These are phyloP conservation scores for Zophobas morio DNA, from an alignment of 1,140 invertebrate species.

Conservation along the genomic window DNA sequence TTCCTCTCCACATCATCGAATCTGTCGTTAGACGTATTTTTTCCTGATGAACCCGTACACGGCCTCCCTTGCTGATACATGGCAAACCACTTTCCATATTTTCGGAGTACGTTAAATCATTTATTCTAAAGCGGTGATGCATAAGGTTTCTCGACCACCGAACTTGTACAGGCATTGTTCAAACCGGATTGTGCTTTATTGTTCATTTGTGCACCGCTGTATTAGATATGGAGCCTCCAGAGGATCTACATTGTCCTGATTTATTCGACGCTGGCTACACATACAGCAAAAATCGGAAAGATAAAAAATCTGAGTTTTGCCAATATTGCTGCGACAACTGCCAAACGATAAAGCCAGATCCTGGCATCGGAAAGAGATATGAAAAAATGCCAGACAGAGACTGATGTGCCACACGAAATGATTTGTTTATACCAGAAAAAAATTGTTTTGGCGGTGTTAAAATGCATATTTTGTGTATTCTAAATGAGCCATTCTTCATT, in stretches of 20 bases:
- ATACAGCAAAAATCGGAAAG: background rate
- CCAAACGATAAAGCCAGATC: background rate
- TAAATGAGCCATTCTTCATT: too few species aligned
- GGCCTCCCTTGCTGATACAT: constrained; percentile 60
- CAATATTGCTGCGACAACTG: constrained; percentile 5
- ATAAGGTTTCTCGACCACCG: constrained; percentile 49
- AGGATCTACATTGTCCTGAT: constrained; percentile 54
- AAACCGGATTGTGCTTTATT: constrained; percentile 53
- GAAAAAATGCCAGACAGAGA: too few species aligned
- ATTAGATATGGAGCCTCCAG: constrained; percentile 54
- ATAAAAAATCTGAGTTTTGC: constrained; percentile 4
- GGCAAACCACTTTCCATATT: constrained; percentile 63
- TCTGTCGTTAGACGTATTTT: constrained; percentile 55
- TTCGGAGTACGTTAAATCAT: constrained; percentile 59
- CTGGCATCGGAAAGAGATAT: too few species aligned
- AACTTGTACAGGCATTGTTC: constrained; percentile 55
- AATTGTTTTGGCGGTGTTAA: too few species aligned
- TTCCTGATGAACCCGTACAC: constrained; percentile 50
- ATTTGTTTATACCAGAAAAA: too few species aligned
- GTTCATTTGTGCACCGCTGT: constrained; percentile 57
- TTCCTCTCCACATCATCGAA: constrained; percentile 49
- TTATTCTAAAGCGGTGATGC: constrained; percentile 58
- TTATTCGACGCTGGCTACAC: constrained; percentile 45
- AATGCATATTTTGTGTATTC: too few species aligned
- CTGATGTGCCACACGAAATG: too few species aligned